phyloP scores from a whole-genome alignment of 2,113 vertebrate species.

The Eulacestoma nigropectus region DNA sequence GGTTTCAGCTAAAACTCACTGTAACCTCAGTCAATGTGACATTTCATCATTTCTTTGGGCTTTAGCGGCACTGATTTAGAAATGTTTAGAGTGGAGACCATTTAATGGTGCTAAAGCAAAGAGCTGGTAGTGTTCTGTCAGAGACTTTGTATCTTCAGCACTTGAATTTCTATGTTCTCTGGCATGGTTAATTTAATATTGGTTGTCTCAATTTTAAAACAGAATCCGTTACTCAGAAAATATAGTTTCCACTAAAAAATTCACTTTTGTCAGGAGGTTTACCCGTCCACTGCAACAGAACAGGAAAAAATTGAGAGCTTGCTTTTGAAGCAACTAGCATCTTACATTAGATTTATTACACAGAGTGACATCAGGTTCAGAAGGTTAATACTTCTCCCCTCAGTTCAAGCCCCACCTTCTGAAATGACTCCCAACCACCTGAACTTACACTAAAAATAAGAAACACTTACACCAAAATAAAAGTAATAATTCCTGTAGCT shows the following conservation, averaged over 20 bases:
- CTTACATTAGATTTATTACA: background rate
- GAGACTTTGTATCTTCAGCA: background rate
- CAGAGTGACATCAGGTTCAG: background rate
- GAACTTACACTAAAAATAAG: background rate
- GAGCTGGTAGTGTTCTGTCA: accelerated
- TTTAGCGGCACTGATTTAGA: accelerated
- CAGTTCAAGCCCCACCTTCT: background rate
- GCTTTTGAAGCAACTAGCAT: background rate
- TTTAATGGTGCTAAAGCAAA: background rate
- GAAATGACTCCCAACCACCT: background rate
- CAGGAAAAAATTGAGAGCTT: background rate
- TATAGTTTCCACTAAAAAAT: background rate
- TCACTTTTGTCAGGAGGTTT: background rate
- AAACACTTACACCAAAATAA: background rate
- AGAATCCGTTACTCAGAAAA: background rate
- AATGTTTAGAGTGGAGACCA: background rate
- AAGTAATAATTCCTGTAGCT: accelerated
- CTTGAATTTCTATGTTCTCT: accelerated
- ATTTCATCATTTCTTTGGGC: background rate
- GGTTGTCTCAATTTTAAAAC: background rate
- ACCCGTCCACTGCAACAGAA: background rate
- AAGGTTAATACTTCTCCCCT: background rate
- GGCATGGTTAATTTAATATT: background rate
- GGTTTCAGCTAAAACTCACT: background rate
- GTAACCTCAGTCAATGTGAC: accelerated